Conservation (phyloP, 1,140 invertebrate genomes). For the Elymnias hypermnestra region DNA sequence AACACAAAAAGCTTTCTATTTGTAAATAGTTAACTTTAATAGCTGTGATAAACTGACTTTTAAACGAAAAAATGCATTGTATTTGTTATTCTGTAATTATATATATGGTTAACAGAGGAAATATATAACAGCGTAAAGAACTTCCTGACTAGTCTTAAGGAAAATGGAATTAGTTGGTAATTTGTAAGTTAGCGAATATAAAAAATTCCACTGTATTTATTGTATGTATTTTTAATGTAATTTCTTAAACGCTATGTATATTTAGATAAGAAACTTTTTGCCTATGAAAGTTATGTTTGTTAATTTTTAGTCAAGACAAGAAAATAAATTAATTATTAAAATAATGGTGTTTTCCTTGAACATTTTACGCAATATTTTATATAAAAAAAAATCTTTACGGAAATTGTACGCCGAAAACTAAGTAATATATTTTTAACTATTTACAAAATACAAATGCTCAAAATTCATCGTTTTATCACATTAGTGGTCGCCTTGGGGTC, state of each 20-base stretch:
- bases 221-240: conserved; percentile 56
- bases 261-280: conserved; percentile 41
- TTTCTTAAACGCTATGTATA: conserved; percentile 30
- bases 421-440: too few relatives aligned
- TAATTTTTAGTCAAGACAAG: conserved; percentile 52
- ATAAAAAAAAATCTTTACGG: too few relatives aligned
- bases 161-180: conserved; percentile 48
- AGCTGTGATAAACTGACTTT: conserved; percentile 66
- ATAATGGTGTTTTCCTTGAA: background rate
- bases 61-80: conserved; percentile 33
- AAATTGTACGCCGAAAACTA: too few relatives aligned
- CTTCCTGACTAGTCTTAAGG: conserved; percentile 68
- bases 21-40: conserved; percentile 51
- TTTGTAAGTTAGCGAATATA: conserved; percentile 41
- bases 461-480: too few relatives aligned
- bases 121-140: conserved; percentile 29
- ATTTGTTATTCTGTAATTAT: conserved; percentile 37
- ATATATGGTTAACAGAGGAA: conserved; percentile 33
- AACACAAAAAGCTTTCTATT: conserved; percentile 13
- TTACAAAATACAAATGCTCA: too few relatives aligned
- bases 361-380: too few relatives aligned
- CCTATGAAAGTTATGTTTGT: conserved; percentile 55
- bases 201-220: conserved; percentile 57
- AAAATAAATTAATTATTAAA: conserved; percentile 60
- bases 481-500: too few relatives aligned